phyloP scores from a whole-genome alignment of 2,113 vertebrate genomes.

The Echinops telfairi region DNA sequence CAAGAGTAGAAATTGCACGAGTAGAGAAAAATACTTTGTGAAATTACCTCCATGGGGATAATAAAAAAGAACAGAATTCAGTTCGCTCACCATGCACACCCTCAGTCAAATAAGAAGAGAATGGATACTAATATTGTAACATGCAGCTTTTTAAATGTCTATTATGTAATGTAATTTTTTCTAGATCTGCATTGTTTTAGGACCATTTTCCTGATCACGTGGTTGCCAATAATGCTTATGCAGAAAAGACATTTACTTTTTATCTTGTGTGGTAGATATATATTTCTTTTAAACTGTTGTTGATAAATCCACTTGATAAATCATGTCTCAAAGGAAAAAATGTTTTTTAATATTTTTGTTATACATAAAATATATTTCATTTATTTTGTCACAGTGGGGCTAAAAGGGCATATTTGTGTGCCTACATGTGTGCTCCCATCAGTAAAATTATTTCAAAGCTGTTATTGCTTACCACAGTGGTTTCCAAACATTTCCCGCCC shows the following conservation, averaged over 20 bases:
- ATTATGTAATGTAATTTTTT: background rate
- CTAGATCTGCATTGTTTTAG: background rate
- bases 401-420: background rate
- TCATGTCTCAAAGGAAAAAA: conserved; percentile 53
- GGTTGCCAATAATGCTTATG: conserved; percentile 13
- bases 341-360: background rate
- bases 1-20: background rate
- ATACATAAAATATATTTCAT: conserved; percentile 52
- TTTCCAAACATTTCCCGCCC: background rate
- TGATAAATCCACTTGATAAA: conserved; percentile 61
- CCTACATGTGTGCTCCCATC: background rate
- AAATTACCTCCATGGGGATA: background rate
- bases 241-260: background rate
- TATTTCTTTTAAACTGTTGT: conserved; percentile 21
- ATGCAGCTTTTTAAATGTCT: background rate
- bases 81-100: background rate
- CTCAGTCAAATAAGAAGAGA: background rate
- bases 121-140: background rate
- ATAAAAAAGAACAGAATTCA: background rate
- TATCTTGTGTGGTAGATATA: background rate
- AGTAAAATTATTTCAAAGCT: background rate
- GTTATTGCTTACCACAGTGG: background rate
- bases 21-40: background rate
- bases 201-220: background rate
- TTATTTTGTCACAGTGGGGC: background rate